Percentiles rank a stretch among this genome's conserved stretches.
These are phyloP conservation scores for Cheirogaleus medius DNA, from an alignment of 2,113 vertebrate genomes.

Conservation along the genomic window DNA sequence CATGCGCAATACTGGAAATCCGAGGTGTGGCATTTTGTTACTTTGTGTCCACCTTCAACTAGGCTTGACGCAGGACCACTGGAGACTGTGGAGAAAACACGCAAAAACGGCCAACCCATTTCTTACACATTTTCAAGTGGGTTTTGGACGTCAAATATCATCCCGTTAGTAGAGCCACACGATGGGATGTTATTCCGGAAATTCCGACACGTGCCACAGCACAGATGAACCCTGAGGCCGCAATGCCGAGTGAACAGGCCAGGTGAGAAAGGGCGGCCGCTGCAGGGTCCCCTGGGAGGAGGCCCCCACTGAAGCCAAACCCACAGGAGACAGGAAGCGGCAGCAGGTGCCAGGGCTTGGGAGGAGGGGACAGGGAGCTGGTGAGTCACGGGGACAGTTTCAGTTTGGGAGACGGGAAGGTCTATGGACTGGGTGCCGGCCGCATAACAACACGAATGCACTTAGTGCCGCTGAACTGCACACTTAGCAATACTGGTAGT, in stretches of 20 bases:
- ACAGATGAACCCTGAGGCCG: neutral
- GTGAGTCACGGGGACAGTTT: neutral
- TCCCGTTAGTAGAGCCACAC: neutral
- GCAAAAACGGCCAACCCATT: neutral
- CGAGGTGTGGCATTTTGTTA: neutral
- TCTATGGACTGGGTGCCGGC: fast-evolving
- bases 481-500: neutral
- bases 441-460: fast-evolving
- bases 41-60: neutral
- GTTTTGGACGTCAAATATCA: neutral
- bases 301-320: neutral
- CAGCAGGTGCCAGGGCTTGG: fast-evolving
- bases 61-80: too few species aligned
- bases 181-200: neutral
- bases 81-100: neutral
- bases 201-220: too few species aligned
- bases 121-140: neutral
- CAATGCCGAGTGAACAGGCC: neutral
- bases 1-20: neutral
- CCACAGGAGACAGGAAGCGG: neutral
- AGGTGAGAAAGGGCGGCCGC: neutral
- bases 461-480: neutral
- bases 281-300: fast-evolving
- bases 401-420: fast-evolving
- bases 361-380: neutral